Percentiles rank a stretch among this genome's conserved stretches.
phyloP scores from a whole-genome alignment of 2,888 invertebrate genomes.

The Prionchulus punctatus region DNA sequence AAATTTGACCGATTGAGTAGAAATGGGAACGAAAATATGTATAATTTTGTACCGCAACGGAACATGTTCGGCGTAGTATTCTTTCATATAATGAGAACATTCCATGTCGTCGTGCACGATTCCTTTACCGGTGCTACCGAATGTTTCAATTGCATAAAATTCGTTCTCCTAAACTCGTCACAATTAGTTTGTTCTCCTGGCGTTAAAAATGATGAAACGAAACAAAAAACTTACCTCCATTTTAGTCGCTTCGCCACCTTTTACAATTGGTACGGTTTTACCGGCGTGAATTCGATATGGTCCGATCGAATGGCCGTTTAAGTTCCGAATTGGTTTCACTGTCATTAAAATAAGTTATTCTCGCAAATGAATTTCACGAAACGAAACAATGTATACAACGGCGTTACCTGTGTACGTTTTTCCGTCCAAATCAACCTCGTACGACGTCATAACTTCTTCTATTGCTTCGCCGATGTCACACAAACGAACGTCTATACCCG shows the following conservation, averaged over 20 bases:
- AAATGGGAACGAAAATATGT: too few relatives aligned
- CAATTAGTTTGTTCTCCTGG: background rate
- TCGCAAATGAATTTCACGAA: background rate
- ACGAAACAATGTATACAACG: background rate
- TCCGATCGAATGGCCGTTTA: constrained; percentile 89
- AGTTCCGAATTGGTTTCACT: constrained; percentile 86
- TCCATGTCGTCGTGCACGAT: constrained; percentile 96
- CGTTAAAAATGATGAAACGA: background rate
- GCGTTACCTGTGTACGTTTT: constrained; percentile 67
- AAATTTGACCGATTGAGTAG: too few relatives aligned
- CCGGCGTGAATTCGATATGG: constrained; percentile 84
- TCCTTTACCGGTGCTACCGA: constrained; percentile 82
- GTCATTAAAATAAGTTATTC: constrained; percentile 11
- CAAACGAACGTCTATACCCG: constrained; percentile 88
- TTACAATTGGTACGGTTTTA: constrained; percentile 97
- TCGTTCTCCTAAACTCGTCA: constrained; percentile 59
- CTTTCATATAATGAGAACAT: constrained; percentile 98
- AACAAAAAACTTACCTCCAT: constrained; percentile 53
- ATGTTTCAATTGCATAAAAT: constrained; percentile 97
- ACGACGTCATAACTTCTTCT: constrained; percentile 98
- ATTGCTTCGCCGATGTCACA: constrained; percentile 90
- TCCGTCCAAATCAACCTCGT: constrained; percentile 91
- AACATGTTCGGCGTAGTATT: constrained; percentile 75
- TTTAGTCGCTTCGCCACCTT: constrained; percentile 85
- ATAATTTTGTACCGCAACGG: constrained; percentile 62